Percentiles rank a stretch among this genome's conserved stretches.
phyloP scores from a whole-genome alignment of 92 coral and sea anemone species.

The Epizoanthus illoricatus region DNA sequence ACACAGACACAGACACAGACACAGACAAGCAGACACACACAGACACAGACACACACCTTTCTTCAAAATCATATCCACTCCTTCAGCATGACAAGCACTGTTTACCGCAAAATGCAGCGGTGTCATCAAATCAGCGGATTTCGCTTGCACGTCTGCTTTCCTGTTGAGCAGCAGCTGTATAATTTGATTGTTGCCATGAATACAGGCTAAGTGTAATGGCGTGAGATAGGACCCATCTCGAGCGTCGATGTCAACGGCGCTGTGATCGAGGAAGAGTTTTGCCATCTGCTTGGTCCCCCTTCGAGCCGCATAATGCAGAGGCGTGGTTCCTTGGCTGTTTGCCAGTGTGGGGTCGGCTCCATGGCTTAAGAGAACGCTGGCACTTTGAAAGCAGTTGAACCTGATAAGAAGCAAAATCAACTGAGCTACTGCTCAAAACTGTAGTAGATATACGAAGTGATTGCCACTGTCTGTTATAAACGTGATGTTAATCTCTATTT shows the following conservation, averaged over 20 bases:
- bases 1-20: too few relatives aligned
- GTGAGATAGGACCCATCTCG: constrained; percentile 34
- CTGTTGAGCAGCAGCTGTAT: constrained; percentile 24
- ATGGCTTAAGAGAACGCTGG: neutral
- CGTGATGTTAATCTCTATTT: too few relatives aligned
- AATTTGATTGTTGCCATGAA: constrained; percentile 35
- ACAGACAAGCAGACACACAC: neutral
- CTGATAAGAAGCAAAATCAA: neutral
- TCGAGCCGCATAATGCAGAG: constrained; percentile 24
- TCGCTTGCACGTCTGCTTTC: constrained; percentile 17
- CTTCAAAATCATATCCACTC: constrained; percentile 12
- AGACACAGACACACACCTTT: neutral
- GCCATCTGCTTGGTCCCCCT: constrained; percentile 11
- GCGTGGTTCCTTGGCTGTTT: constrained; percentile 1
- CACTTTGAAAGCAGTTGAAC: constrained; percentile 25
- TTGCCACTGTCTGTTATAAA: too few relatives aligned
- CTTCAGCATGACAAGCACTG: neutral
- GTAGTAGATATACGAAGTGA: too few relatives aligned
- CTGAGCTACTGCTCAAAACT: neutral
- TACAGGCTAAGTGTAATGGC: constrained; percentile 45
- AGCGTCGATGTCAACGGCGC: constrained; percentile 38
- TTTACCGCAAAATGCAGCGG: constrained; percentile 22
- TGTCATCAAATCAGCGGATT: neutral
- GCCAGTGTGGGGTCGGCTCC: constrained; percentile 20
- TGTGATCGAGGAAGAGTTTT: constrained; percentile 14